Conservation (phyloP, 2,888 invertebrate genomes). For the Tetheella fluctuosa region DNA sequence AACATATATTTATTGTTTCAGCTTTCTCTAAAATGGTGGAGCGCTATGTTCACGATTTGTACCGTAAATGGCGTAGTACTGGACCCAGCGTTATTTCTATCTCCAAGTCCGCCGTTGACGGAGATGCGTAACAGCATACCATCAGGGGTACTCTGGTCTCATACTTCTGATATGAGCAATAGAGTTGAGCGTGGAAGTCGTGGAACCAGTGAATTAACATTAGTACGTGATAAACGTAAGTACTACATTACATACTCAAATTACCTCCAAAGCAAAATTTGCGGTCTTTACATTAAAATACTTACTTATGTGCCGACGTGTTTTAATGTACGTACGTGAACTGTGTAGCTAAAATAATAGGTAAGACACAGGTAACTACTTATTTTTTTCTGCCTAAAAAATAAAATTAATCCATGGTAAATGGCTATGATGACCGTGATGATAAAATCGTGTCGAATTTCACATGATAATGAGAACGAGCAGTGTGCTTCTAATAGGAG, state of each 20-base stretch:
- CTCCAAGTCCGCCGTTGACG: conserved; percentile 66
- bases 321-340: not conserved
- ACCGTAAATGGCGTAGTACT: conserved; percentile 50
- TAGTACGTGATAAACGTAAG: conserved; percentile 1
- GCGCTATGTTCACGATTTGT: conserved; percentile 28
- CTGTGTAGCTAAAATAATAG: not conserved
- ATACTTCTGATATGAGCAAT: conserved; percentile 33
- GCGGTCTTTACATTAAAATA: too few relatives aligned
- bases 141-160: conserved; percentile 49
- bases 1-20: conserved; percentile 21
- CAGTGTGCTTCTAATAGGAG: too few relatives aligned
- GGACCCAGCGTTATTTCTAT: conserved; percentile 70
- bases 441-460: too few relatives aligned
- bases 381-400: not conserved
- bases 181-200: conserved; percentile 27
- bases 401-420: not conserved
- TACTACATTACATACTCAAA: too few relatives aligned
- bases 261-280: not conserved
- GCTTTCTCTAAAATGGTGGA: conserved; percentile 25
- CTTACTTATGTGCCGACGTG: too few relatives aligned
- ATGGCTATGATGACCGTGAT: not conserved
- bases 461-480: too few relatives aligned
- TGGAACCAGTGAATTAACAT: not conserved
- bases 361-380: not conserved
- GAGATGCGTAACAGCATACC: conserved; percentile 34